These are phyloP conservation scores for Ivindomyrus marchei DNA, from an alignment of 2,113 vertebrate genomes.

Conservation along the genomic window DNA sequence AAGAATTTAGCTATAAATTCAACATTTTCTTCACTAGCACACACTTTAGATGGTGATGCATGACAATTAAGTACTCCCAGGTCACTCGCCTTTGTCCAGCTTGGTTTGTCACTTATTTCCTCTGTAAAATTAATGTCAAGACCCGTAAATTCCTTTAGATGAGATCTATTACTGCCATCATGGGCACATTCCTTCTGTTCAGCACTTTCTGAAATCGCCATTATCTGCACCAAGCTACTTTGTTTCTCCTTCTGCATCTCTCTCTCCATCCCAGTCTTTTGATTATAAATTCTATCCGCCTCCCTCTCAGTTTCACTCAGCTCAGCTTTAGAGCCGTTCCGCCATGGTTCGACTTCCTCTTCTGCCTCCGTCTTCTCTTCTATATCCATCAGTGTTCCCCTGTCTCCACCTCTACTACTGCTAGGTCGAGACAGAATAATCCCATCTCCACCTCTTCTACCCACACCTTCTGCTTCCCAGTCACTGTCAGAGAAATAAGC, in stretches of 20 bases:
- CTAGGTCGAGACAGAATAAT: conserved; percentile 43
- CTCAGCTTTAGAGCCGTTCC: conserved; percentile 31
- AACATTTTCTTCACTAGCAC: conserved; percentile 42
- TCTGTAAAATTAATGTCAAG: conserved; percentile 28
- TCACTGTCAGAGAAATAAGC: conserved; percentile 78
- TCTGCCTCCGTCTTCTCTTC: conserved; percentile 59
- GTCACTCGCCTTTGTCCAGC: conserved; percentile 28
- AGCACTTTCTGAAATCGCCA: conserved; percentile 22
- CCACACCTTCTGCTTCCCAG: conserved; percentile 60
- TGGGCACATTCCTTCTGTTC: conserved; percentile 27
- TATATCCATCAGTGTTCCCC: conserved; percentile 58
- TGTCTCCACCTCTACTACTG: conserved; percentile 48
- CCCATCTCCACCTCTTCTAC: conserved; percentile 52
- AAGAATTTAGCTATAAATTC: conserved; percentile 55
- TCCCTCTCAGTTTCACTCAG: not conserved
- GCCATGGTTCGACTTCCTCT: conserved; percentile 48
- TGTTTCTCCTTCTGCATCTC: not conserved
- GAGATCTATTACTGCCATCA: conserved; percentile 20
- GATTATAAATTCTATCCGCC: conserved; percentile 15
- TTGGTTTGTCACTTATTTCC: conserved; percentile 16
- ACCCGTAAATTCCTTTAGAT: not conserved
- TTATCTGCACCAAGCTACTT: conserved; percentile 27
- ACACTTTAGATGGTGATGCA: conserved; percentile 25
- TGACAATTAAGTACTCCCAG: conserved; percentile 18
- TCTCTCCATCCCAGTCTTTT: not conserved